A percentile compares a stretch with the other conserved stretches of the same genome.
Conservation (phyloP, 2,113 vertebrate species). For the Girardinichthys multiradiatus region DNA sequence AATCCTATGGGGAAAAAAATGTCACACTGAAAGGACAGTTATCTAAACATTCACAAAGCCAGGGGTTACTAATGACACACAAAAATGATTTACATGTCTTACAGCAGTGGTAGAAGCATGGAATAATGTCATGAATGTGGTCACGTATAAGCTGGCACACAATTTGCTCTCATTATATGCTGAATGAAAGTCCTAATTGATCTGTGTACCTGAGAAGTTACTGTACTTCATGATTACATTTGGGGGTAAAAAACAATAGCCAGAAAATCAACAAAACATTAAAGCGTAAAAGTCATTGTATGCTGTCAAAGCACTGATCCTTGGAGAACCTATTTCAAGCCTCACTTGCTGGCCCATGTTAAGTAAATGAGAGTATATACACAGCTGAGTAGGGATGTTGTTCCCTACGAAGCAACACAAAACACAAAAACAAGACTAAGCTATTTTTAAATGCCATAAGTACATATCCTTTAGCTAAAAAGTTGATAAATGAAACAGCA, state of each 20-base stretch:
- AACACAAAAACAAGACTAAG: constrained; percentile 27
- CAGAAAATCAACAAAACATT: constrained; percentile 40
- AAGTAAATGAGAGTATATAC: constrained; percentile 69
- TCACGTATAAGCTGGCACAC: constrained; percentile 34
- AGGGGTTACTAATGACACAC: constrained; percentile 29
- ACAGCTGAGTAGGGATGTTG: constrained; percentile 48
- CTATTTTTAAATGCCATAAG: neutral
- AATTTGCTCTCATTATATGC: constrained; percentile 39
- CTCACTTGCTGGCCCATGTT: constrained; percentile 68
- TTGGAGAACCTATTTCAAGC: constrained; percentile 73
- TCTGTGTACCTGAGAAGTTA: neutral
- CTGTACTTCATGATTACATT: constrained; percentile 31
- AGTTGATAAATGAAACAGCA: constrained; percentile 34
- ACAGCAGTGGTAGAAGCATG: constrained; percentile 43
- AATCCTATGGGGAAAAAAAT: constrained; percentile 59
- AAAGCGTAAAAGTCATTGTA: constrained; percentile 45
- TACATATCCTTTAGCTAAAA: constrained; percentile 31
- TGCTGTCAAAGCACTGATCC: constrained; percentile 44
- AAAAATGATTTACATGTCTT: constrained; percentile 25
- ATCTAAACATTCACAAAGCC: constrained; percentile 22
- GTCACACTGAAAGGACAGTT: constrained; percentile 24
- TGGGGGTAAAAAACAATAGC: constrained; percentile 21
- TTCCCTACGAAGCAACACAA: constrained; percentile 28
- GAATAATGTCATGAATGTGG: constrained; percentile 36
- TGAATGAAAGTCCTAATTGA: neutral